A percentile compares a stretch with the other conserved stretches of the same genome.
These are phyloP conservation scores for Sclerodermus sp. DNA, from an alignment of 2,888 invertebrate species.

Conservation along the genomic window DNA sequence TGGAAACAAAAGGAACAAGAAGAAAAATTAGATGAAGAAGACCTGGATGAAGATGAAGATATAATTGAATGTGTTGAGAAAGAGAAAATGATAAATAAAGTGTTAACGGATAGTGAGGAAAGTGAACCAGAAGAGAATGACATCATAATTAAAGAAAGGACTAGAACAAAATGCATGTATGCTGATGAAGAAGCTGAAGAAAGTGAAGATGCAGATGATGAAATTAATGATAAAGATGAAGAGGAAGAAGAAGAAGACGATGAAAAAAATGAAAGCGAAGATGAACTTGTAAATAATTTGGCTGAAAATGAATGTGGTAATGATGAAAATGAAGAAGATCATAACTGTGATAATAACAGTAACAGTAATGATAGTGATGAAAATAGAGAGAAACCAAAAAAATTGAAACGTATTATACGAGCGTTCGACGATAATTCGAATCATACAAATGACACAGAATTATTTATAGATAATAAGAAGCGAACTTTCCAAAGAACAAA, in stretches of 20 bases:
- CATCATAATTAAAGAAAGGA: slow-evolving; percentile 34
- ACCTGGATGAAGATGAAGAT: slow-evolving; percentile 51
- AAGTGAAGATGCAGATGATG: slow-evolving; percentile 58
- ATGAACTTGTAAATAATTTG: slow-evolving; percentile 38
- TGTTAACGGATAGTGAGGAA: slow-evolving; percentile 23
- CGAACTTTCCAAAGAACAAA: slow-evolving; percentile 17
- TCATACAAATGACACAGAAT: slow-evolving; percentile 10
- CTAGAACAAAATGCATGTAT: slow-evolving; percentile 46
- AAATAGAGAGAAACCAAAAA: slow-evolving; percentile 18
- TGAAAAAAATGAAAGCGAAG: slow-evolving; percentile 51
- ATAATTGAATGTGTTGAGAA: slow-evolving; percentile 38
- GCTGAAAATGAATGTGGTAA: not conserved
- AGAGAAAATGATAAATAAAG: slow-evolving; percentile 30
- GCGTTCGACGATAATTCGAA: slow-evolving; percentile 41
- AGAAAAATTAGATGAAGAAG: slow-evolving; percentile 59
- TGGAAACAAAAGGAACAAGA: slow-evolving; percentile 67
- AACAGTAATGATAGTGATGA: slow-evolving; percentile 1
- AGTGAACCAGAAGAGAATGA: slow-evolving; percentile 54
- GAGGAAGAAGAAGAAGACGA: slow-evolving; percentile 63
- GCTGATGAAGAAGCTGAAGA: slow-evolving; percentile 61
- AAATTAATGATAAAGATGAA: slow-evolving; percentile 55
- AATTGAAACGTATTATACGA: slow-evolving; percentile 37
- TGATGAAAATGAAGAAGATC: too few relatives aligned
- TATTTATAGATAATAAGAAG: not conserved
- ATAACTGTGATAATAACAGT: not conserved